Evolutionary conservation across 1,140 invertebrate genomes (phyloP).

Genomic region (Aphelenchoides besseyi): DNA sequence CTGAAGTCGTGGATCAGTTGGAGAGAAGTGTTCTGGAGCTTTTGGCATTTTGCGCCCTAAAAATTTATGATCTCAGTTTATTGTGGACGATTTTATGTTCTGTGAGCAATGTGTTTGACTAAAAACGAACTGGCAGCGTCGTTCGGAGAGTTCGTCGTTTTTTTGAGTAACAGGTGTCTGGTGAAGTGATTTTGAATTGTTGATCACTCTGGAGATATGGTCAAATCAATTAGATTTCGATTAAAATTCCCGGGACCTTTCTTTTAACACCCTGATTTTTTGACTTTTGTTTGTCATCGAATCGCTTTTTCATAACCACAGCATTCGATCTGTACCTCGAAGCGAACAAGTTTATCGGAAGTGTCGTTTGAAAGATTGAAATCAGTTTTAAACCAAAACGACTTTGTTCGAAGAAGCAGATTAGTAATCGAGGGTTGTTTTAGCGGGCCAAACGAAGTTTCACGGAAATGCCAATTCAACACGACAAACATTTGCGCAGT

Average conservation of each 20-base stretch:
- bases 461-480: constrained; percentile 51
- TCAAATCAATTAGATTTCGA: constrained; percentile 1
- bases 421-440: constrained; percentile 18
- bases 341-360: too few relatives aligned
- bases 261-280: neutral
- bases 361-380: neutral
- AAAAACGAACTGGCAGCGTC: neutral
- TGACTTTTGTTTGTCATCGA: neutral
- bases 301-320: too few relatives aligned
- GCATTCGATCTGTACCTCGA: too few relatives aligned
- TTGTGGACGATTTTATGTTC: constrained; percentile 1
- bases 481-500: constrained; percentile 46
- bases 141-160: neutral
- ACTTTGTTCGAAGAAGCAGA: neutral
- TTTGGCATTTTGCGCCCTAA: neutral
- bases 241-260: constrained; percentile 1
- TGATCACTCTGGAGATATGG: neutral
- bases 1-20: neutral
- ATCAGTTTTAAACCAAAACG: too few relatives aligned
- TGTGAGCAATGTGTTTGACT: neutral
- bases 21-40: neutral
- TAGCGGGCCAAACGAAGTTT: constrained; percentile 37
- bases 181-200: neutral
- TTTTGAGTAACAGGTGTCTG: neutral
- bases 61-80: neutral